Conservation (phyloP, 2,113 vertebrate genomes). For the Aspiorhynchus laticeps region DNA sequence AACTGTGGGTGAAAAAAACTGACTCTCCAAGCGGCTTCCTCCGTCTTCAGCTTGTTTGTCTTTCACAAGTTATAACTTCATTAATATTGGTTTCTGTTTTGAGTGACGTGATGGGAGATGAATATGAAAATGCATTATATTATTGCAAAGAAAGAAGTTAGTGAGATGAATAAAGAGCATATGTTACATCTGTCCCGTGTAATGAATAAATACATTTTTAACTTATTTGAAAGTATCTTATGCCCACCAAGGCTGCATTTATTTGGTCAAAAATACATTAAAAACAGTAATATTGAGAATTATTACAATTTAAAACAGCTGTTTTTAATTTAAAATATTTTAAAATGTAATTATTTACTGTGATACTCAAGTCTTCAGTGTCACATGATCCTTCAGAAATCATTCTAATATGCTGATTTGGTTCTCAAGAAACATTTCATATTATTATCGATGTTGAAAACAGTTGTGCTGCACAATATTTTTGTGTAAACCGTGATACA, state of each 20-base stretch:
- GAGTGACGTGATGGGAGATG: neutral
- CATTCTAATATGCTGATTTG: too few relatives aligned
- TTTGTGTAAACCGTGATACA: too few relatives aligned
- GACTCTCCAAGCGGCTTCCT: neutral
- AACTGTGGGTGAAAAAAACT: neutral
- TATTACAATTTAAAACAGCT: neutral
- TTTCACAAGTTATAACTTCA: conserved; percentile 6
- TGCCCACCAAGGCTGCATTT: neutral
- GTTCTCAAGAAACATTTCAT: too few relatives aligned
- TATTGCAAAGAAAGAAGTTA: neutral
- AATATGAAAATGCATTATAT: neutral
- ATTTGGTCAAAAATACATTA: neutral
- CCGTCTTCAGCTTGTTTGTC: neutral
- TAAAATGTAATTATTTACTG: neutral
- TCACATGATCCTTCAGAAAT: neutral
- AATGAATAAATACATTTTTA: neutral
- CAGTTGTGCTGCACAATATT: too few relatives aligned
- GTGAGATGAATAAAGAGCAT: neutral
- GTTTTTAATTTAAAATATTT: neutral
- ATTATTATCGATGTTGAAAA: too few relatives aligned
- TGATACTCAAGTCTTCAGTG: neutral
- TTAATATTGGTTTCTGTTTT: neutral
- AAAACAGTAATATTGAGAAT: neutral
- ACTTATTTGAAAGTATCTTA: neutral
- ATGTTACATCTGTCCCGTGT: neutral